Conservation (phyloP, 2,888 invertebrate genomes). For the Limnephilus marmoratus region DNA sequence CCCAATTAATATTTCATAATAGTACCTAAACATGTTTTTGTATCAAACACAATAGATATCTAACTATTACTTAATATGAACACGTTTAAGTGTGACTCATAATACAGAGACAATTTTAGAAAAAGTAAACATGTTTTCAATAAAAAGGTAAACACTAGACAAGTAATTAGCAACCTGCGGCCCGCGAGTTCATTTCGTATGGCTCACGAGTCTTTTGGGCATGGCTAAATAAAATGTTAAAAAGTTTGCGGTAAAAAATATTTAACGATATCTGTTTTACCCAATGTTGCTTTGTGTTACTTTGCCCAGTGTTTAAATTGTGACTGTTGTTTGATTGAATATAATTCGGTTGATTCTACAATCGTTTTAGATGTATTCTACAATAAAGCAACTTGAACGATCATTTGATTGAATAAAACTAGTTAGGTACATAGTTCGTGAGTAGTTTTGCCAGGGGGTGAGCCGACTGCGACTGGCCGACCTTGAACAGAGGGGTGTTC, state of each 20-base stretch:
- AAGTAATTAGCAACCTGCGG: too few relatives aligned
- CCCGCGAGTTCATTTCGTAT: too few relatives aligned
- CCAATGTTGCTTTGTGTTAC: not conserved
- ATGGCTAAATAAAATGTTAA: too few relatives aligned
- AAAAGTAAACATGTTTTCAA: not conserved
- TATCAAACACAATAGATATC: not conserved
- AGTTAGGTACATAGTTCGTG: not conserved
- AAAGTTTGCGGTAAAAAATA: too few relatives aligned
- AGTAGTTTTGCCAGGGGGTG: not conserved
- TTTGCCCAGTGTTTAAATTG: not conserved
- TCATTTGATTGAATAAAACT: not conserved
- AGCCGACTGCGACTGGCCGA: not conserved
- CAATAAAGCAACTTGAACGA: not conserved
- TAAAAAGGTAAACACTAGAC: not conserved
- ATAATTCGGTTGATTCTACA: not conserved
- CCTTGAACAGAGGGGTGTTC: slow-evolving; percentile 16
- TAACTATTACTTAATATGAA: not conserved
- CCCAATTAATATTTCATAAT: not conserved
- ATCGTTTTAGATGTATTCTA: not conserved
- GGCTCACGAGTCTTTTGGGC: too few relatives aligned
- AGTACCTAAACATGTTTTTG: not conserved
- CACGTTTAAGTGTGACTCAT: not conserved
- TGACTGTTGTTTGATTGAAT: not conserved
- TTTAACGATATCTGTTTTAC: too few relatives aligned
- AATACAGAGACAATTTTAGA: not conserved